phyloP scores from a whole-genome alignment of 2,113 vertebrate genomes.

The Entelurus aequoreus region DNA sequence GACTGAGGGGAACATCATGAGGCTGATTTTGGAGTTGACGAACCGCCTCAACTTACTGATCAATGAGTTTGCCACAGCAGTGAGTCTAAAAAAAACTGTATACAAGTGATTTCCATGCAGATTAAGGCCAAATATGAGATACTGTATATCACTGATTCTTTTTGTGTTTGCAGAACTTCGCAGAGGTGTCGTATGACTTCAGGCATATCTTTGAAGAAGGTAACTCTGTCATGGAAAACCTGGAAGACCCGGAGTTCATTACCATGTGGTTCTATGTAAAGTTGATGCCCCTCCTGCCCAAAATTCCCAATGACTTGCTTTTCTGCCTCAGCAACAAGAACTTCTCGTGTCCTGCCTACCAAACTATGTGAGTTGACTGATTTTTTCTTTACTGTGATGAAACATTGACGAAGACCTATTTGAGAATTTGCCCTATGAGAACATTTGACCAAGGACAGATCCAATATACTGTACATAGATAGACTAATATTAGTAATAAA shows the following conservation, averaged over 20 bases:
- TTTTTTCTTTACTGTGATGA: background rate
- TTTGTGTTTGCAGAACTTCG: conserved; percentile 56
- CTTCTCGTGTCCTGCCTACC: conserved; percentile 69
- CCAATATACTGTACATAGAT: no score
- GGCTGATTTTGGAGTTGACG: conserved; percentile 52
- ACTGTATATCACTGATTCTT: no score
- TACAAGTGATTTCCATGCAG: background rate
- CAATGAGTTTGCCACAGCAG: conserved; percentile 46
- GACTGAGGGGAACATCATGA: conserved; percentile 41
- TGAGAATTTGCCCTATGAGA: no score
- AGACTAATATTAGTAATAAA: no score
- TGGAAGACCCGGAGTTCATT: conserved; percentile 58
- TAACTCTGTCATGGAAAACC: conserved; percentile 38
- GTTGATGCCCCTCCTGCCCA: conserved; percentile 58
- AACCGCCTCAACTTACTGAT: conserved; percentile 53
- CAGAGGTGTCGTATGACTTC: conserved; percentile 40
- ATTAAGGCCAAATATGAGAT: background rate
- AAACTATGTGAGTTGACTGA: conserved; percentile 59
- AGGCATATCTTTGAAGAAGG: conserved; percentile 43
- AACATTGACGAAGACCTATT: no score
- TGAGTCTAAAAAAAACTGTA: conserved; percentile 25
- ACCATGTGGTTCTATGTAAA: conserved; percentile 69
- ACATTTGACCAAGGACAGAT: no score
- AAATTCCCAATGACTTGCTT: conserved; percentile 45
- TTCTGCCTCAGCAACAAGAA: conserved; percentile 70